A percentile compares a stretch with the other conserved stretches of the same genome.
Conservation (phyloP, 2,797 vertebrate species). For the Acanthis flammea region DNA sequence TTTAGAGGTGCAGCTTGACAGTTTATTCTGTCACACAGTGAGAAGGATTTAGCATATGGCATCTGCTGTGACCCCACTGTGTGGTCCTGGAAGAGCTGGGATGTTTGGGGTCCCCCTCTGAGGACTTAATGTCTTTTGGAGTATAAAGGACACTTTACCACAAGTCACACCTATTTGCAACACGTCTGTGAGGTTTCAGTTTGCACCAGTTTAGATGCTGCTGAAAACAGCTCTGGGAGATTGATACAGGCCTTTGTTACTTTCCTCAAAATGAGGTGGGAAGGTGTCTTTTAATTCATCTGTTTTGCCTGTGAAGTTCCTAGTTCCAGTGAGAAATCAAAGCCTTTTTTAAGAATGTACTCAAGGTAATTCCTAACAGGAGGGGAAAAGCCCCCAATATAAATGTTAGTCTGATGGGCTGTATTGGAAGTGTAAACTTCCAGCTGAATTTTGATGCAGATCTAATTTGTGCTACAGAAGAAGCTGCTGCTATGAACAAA, state of each 20-base stretch:
- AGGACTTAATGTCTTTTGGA: neutral
- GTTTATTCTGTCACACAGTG: neutral
- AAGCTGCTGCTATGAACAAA: neutral
- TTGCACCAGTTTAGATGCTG: neutral
- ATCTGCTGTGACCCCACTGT: neutral
- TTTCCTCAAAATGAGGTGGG: neutral
- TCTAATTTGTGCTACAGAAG: neutral
- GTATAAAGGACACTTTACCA: neutral
- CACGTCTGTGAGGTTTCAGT: neutral
- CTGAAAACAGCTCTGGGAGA: neutral
- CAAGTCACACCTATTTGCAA: neutral
- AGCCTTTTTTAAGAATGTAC: neutral
- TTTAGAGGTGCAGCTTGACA: neutral
- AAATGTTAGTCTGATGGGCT: neutral
- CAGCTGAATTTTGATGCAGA: neutral
- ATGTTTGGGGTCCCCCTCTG: neutral
- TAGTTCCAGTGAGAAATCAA: neutral
- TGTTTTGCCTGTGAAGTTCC: neutral
- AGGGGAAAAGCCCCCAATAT: rapidly evolving
- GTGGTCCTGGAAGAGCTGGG: neutral
- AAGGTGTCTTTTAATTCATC: neutral
- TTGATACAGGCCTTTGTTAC: neutral
- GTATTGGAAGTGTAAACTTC: neutral
- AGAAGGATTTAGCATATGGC: neutral
- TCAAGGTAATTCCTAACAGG: neutral